Percentiles rank a stretch among this genome's conserved stretches.
phyloP scores from a whole-genome alignment of 2,113 vertebrate species.

The Carlito syrichta region DNA sequence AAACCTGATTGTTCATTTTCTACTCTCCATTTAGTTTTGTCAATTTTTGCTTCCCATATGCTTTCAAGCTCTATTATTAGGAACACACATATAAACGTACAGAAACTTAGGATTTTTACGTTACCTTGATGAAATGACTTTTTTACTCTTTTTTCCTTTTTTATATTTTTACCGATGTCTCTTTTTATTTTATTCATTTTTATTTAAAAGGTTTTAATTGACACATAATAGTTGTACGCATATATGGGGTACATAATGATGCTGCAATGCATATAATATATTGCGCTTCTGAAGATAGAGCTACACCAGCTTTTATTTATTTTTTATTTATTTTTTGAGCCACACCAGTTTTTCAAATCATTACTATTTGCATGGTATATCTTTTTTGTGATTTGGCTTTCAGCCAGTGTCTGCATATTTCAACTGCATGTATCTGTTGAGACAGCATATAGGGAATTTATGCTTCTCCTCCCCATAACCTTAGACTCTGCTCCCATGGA shows the following conservation, averaged over 20 bases:
- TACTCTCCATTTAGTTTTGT: not conserved
- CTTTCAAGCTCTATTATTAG: not conserved
- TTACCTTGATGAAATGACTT: not conserved
- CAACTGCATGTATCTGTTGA: not conserved
- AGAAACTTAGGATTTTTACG: not conserved
- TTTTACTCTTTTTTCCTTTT: not conserved
- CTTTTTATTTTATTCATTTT: not conserved
- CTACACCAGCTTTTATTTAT: not conserved
- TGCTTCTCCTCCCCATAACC: not conserved
- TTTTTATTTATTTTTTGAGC: too few species aligned
- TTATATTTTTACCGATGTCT: not conserved
- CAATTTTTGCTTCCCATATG: not conserved
- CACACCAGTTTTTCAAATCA: not conserved
- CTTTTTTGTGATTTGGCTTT: not conserved
- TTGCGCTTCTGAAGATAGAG: not conserved
- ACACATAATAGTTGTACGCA: not conserved
- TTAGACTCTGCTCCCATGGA: not conserved
- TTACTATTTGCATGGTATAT: not conserved
- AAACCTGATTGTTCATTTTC: not conserved
- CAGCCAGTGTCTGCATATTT: not conserved
- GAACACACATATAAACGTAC: not conserved
- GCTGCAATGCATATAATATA: not conserved
- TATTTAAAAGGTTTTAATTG: not conserved
- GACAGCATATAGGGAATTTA: not conserved
- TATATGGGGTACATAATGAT: not conserved